Evolutionary conservation across 2,113 vertebrate species (phyloP), one percentile per base, ranked within the genome.

Genomic region (Forbesichthys papilliferus): DNA sequence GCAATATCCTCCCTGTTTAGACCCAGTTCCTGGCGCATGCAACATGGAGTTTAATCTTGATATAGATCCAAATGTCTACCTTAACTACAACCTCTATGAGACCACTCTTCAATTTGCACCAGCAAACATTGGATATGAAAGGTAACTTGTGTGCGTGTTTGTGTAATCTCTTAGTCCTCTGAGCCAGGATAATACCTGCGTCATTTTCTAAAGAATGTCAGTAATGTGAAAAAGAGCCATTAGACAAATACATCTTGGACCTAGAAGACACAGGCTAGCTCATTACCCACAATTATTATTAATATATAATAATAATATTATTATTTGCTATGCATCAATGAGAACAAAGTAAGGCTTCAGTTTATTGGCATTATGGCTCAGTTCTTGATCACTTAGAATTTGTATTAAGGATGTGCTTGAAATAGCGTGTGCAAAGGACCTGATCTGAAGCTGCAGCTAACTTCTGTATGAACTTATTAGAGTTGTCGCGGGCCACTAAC

Each of bases 11-110:
- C 66, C 69, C 56, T 84, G 81, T 55, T 67, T 72, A 99, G 98
- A 98, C 86, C 98, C 98, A 3, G 77, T 99, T 53, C 98, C 98
- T 57, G 98, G 98, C 68, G 97, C 93, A 13, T 99, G 98, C 81
- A 98, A 96, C 87, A 83, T 90, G 13, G 95, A 95, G 77, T 96
- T 93, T 83, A 89, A 93, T 66, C 87, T 98, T 87, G 92, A 94
- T 49, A 89, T 92, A 3, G 96, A 99, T 84, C 94, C 97, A 8
- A 99, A 96, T 71, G 73, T 99, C 86, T 94, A 98, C 69, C 61
- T 99, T 63, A 89, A 83, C 42, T 98, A 97, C 87, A 95, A 95
- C 0, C 74, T 96, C 80, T 95, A 93, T 42, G 94, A 95, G 81
- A 95, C 89, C 9, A 91, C 84, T 1, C 91, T 99, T 69, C 92